Evolutionary conservation across 2,797 vertebrate genomes (phyloP).

Genomic region (Yasuhikotakia modesta): DNA sequence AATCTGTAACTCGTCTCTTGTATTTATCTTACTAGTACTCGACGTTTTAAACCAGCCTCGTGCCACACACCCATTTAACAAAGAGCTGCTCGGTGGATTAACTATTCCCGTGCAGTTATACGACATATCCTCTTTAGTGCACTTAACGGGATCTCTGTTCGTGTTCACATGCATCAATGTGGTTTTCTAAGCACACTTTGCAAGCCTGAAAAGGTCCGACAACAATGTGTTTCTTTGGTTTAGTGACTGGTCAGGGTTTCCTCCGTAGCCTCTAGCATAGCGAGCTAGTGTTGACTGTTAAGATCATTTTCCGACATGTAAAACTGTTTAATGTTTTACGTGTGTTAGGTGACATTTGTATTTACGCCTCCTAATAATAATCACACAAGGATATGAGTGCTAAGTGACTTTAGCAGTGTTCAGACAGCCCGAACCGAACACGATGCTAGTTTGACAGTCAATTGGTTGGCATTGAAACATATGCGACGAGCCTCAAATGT

Average conservation of each 20-base stretch:
- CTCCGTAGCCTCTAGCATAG: slow-evolving; percentile 30
- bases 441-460: slow-evolving; percentile 39
- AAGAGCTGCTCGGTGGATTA: slow-evolving; percentile 31
- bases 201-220: background rate
- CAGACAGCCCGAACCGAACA: slow-evolving; percentile 3
- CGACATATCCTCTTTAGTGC: slow-evolving; percentile 1
- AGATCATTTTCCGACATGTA: background rate
- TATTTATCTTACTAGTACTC: background rate
- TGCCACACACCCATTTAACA: slow-evolving; percentile 34
- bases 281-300: background rate
- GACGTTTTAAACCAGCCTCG: slow-evolving; percentile 17
- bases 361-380: background rate
- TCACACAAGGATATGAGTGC: background rate
- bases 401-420: background rate
- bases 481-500: background rate
- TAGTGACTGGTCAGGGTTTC: slow-evolving; percentile 28
- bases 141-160: background rate
- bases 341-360: background rate
- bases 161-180: background rate
- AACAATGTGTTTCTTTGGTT: background rate
- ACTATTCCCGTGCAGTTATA: slow-evolving; percentile 6
- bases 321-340: background rate
- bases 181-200: background rate
- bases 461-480: background rate
- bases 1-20: background rate